Evolutionary conservation across 2,797 vertebrate genomes (phyloP), one percentile per base, ranked within the genome.

Genomic region (Distichodus sexfasciatus): DNA sequence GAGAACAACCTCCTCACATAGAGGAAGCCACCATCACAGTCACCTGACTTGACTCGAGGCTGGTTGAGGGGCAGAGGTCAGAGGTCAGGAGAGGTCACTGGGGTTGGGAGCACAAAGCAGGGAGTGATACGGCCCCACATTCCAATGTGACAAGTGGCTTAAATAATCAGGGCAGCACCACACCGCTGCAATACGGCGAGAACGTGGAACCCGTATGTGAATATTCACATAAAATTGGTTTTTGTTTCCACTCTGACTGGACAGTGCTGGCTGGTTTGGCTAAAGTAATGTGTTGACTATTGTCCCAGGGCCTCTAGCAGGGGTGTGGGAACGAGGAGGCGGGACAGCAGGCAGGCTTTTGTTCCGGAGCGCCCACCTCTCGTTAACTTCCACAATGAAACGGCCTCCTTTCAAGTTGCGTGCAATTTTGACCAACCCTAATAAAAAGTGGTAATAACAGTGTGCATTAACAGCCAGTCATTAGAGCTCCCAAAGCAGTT

Each of bases 381-480:
- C 73, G 50, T 72, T 76, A 73, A 73, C 61, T 72, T 78, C 11
- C 61, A 69, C 36, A 62, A 8, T 58, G 51, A 63, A 76, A 72
- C 19, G 61, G 8, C 53, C 31, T 7, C 48, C 67, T 84, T 86
- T 80, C 77, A 86, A 81, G 76, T 82, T 65, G 62, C 62, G 78
- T 72, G 66, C 79, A 74, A 81, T 83, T 69, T 67, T 76, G 82
- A 84, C 77, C 68, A 65, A 79, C 67, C 74, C 82, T 77, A 80
- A 87, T 89, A 88, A 88, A 87, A 81, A 57, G 57, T 75, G 79
- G 79, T 58, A 11, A 17, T 83, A 79, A 86, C 83, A 82, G 73
- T 79, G 72, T 71, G 72, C 72, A 83, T 90, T 88, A 86, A 88
- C 79, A 82, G 81, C 81, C 71, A 40, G 71, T 81, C 83, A 83